Base-by-base conservation (phyloP, 1,140 invertebrate species). In the Homarus americanus region DNA sequence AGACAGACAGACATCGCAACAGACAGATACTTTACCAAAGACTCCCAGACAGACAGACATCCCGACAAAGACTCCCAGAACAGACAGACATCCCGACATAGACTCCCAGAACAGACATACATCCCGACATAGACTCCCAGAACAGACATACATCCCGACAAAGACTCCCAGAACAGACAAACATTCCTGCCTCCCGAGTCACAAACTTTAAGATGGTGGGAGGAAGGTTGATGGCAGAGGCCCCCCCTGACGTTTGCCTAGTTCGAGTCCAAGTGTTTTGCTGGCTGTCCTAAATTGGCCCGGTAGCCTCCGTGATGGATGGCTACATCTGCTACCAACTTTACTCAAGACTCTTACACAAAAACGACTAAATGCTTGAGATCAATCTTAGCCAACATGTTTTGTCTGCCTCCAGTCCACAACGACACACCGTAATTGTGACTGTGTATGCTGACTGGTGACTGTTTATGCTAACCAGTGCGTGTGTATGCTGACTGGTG, bases 241-340 rank as follows among this genome's bases (percentile, higher is more conserved):
- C 63, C n/a, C n/a, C n/a, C n/a, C n/a, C n/a, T 69, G 5, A 69
- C n/a, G n/a, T 69, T 32, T 69, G 63, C 63, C 63, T 69, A 28
- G 5, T 32, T 4, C n/a, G n/a, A 69, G 5, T 69, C n/a, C n/a
- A 69, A 69, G 63, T 69, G n/a, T 69, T 69, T 69, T 69, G 63
- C 28, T 69, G 63, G n/a, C n/a, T n/a, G n/a, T n/a, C 63, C 28
- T 69, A 69, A 69, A 69, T 69, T 69, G 63, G 63, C 63, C n/a
- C 17, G 24, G 63, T n/a, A n/a, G n/a, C n/a, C n/a, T 69, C 63
- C n/a, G 63, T 69, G 63, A 69, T 69, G 63, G 63, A 69, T 69
- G 28, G n/a, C 63, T 69, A 69, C 63, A 69, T 69, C 63, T 69
- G 63, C 63, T 69, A 32, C 63, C 63, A 69, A 69, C 63, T 69